Evolutionary conservation across 2,113 vertebrate genomes (phyloP).

Genomic region (Nestor notabilis): DNA sequence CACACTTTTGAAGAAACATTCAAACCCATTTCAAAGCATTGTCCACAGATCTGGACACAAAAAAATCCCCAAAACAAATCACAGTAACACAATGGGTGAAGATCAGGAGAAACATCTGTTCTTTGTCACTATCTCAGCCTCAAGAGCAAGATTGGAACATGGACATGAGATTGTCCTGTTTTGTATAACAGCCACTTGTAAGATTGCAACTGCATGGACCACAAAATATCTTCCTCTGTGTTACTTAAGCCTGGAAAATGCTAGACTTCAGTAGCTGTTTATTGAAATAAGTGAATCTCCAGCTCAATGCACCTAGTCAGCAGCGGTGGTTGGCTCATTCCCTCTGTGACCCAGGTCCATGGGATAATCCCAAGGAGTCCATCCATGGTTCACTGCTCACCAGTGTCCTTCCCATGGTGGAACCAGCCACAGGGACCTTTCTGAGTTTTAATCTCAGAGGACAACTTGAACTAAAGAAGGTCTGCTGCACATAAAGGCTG

Average conservation of each 20-base stretch:
- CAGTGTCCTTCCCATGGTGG: not conserved
- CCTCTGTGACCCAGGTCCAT: not conserved
- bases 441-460: not conserved
- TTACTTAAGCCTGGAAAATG: not conserved
- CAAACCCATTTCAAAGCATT: not conserved
- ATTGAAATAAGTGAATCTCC: not conserved
- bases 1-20: not conserved
- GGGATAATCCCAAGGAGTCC: not conserved
- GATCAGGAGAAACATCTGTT: not conserved
- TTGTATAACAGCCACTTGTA: not conserved
- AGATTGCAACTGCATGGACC: not conserved
- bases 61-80: rapidly evolving
- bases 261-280: not conserved
- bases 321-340: not conserved
- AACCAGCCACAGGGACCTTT: not conserved
- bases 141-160: not conserved
- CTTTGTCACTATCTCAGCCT: not conserved
- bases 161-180: not conserved
- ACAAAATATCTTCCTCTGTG: not conserved
- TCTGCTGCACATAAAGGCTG: not conserved
- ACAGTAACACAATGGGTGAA: not conserved
- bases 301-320: not conserved
- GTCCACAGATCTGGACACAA: not conserved
- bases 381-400: not conserved
- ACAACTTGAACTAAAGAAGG: not conserved